Evolutionary conservation across 2,113 vertebrate species (phyloP).

Genomic region (Petroica traversi): DNA sequence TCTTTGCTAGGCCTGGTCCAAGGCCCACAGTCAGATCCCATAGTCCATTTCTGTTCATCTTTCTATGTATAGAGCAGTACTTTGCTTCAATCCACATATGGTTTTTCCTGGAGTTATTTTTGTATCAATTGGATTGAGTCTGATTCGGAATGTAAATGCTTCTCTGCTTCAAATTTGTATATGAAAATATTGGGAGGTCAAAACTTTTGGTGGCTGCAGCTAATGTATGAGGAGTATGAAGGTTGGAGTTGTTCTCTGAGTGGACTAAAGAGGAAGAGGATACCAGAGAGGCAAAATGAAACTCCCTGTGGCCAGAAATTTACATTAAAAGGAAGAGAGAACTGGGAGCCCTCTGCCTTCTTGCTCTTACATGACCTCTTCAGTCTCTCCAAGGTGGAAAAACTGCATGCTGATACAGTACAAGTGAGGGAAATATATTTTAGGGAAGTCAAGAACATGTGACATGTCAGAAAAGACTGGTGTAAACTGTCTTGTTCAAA

Average conservation of each 20-base stretch:
- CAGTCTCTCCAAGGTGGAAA: background rate
- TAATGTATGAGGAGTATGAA: background rate
- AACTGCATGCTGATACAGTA: accelerated
- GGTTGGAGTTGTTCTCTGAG: background rate
- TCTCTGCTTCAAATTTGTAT: background rate
- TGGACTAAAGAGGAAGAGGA: background rate
- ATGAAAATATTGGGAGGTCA: background rate
- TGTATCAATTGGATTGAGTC: background rate
- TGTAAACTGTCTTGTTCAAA: background rate
- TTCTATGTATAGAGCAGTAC: background rate
- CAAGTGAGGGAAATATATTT: background rate
- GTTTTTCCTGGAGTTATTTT: background rate
- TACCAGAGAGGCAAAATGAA: background rate
- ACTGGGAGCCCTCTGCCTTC: background rate
- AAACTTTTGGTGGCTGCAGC: background rate
- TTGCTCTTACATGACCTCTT: background rate
- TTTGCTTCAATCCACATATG: background rate
- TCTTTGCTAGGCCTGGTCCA: background rate
- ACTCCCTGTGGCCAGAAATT: background rate
- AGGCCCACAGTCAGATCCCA: background rate
- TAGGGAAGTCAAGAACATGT: background rate
- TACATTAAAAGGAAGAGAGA: background rate
- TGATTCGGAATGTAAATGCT: background rate
- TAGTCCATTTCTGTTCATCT: background rate
- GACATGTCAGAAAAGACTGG: background rate